These are phyloP conservation scores for Microctonus aethiopoides DNA, from an alignment of 2,888 invertebrate genomes.

Conservation along the genomic window DNA sequence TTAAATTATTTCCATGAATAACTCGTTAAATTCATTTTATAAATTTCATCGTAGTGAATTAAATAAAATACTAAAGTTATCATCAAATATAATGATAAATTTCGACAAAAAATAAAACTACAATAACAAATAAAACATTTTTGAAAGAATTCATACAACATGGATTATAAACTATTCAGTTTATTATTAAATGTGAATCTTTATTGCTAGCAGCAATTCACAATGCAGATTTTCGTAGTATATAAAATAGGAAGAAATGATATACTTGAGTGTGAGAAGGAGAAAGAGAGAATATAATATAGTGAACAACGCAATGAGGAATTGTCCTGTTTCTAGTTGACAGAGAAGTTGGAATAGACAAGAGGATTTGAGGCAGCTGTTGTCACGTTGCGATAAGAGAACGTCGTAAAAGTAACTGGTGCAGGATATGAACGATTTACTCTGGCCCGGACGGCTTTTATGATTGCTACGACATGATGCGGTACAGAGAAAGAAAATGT, in stretches of 20 bases:
- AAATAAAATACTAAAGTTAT: not conserved
- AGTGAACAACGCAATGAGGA: not conserved
- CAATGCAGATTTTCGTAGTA: not conserved
- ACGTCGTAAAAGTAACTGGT: conserved; percentile 16
- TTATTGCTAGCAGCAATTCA: conserved; percentile 8
- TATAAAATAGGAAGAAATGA: not conserved
- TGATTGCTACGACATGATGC: not conserved
- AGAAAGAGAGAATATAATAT: not conserved
- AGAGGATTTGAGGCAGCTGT: conserved; percentile 20
- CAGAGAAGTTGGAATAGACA: conserved; percentile 8
- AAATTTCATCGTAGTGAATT: not conserved
- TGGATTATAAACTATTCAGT: not conserved
- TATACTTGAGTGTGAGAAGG: not conserved
- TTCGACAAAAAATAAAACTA: not conserved
- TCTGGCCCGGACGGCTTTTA: conserved; percentile 16
- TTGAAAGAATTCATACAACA: not conserved
- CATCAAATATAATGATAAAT: not conserved
- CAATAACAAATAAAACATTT: not conserved
- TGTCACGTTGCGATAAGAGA: conserved; percentile 20
- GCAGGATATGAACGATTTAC: conserved; percentile 19
- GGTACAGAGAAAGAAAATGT: not conserved
- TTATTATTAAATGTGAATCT: conserved; percentile 2
- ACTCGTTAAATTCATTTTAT: too few relatives aligned
- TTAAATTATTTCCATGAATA: too few relatives aligned
- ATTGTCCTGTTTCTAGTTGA: conserved; percentile 1